phyloP scores from a whole-genome alignment of 2,888 invertebrate species.

The Notodonta ziczac region DNA sequence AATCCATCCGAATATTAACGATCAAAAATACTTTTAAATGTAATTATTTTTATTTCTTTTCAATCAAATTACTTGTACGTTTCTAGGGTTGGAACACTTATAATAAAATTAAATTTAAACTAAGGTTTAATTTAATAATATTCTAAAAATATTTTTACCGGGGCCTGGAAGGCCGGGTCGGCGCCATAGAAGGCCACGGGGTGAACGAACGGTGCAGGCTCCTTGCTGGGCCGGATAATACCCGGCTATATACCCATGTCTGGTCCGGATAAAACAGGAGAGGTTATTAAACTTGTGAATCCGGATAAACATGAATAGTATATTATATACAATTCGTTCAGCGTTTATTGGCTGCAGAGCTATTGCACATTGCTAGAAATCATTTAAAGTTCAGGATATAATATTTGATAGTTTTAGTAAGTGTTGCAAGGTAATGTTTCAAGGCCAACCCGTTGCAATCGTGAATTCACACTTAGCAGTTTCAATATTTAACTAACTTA shows the following conservation, averaged over 20 bases:
- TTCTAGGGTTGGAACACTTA: background rate
- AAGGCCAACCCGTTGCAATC: background rate
- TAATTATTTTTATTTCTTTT: no score
- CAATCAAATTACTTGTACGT: no score
- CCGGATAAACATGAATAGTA: background rate
- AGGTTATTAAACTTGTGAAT: background rate
- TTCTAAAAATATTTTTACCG: constrained; percentile 3
- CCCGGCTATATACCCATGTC: constrained; percentile 2
- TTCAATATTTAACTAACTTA: background rate
- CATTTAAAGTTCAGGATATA: background rate
- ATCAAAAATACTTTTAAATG: no score
- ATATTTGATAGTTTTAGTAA: background rate
- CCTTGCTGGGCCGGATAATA: background rate
- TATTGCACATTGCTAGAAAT: background rate
- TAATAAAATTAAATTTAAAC: background rate
- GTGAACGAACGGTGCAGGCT: constrained; percentile 14
- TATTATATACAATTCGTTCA: background rate
- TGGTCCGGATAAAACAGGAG: background rate
- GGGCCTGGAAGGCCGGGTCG: constrained; percentile 5
- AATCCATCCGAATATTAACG: no score
- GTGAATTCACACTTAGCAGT: background rate
- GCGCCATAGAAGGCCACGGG: constrained; percentile 9
- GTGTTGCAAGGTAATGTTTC: background rate
- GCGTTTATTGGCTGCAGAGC: background rate
- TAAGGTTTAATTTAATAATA: background rate